Evolutionary conservation across 37 sponge, comb jelly and placozoan genomes (phyloP), one percentile per base, ranked within the genome.

Genomic region (Axinella damicornis): DNA sequence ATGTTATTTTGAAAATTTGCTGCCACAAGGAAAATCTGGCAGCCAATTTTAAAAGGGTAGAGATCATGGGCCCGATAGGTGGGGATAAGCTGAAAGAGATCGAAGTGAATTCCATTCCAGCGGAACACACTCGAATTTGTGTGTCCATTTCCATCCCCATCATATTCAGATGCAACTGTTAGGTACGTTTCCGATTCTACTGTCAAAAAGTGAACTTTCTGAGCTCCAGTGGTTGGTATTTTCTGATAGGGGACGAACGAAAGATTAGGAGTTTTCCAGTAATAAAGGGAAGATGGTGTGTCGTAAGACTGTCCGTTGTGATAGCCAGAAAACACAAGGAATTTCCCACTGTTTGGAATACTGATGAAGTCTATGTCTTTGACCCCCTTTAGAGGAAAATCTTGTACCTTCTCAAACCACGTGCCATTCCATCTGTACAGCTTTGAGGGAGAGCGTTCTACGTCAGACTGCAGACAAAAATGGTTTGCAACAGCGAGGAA

Each of bases 351-450:
- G 27, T 25, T 46, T 12, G 6, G 21, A 30, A 66, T 53, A 33
- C n/a, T 53, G 11, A 79, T 41, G 30, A 52, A 79, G 20, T 79
- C 67, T 18, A 79, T 67, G 18, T 79, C 39, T 27, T 46, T 16
- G 22, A 67, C 80, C 19, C 80, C 80, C 27, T 62, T 65, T 53
- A 31, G 65, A 21, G 37, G 24, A 25, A 79, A 30, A 52, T 79
- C 67, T 32, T 79, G 80, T 16, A 21, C 41, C 30, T 79, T 52
- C 25, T 31, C 32, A 65, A 66, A 66, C 53, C 18, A 34, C 27
- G 55, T 66, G 21, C 24, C 52, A 61, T 53, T 79, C 80, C 80
- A 79, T 37, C 53, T 61, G 46, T 53, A 79, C 6, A 79, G 65
- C 52, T 2, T 20, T n/a, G 80, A 66, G 27, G 33, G 18, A 24